Percentiles rank a stretch among this genome's conserved stretches.
These are phyloP conservation scores for Chloropsis hardwickii DNA, from an alignment of 2,113 vertebrate genomes.

Conservation along the genomic window DNA sequence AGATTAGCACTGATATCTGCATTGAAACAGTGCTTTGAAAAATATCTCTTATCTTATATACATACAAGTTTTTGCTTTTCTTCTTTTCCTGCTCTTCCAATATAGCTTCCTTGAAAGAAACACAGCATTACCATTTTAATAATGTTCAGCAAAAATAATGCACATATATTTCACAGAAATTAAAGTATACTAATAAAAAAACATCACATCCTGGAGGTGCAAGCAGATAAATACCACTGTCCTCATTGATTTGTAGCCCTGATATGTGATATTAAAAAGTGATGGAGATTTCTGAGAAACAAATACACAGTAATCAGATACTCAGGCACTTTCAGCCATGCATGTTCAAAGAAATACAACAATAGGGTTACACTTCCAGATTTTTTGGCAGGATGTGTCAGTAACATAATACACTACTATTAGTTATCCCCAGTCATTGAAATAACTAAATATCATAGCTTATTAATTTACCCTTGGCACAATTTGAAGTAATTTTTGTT, in stretches of 20 bases:
- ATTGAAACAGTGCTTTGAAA: neutral
- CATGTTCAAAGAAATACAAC: neutral
- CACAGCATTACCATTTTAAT: neutral
- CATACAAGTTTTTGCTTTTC: slow-evolving; percentile 92
- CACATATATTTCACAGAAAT: neutral
- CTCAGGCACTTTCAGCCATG: neutral
- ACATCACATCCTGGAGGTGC: neutral
- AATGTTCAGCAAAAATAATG: neutral
- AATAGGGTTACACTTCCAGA: neutral
- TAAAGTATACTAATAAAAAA: neutral
- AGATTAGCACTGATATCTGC: neutral
- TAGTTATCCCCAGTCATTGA: neutral
- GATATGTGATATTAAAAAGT: neutral
- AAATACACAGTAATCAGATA: neutral
- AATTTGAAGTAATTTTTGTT: neutral
- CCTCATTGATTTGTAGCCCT: neutral
- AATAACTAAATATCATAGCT: neutral
- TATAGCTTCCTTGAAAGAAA: slow-evolving; percentile 89
- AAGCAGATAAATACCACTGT: neutral
- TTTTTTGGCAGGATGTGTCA: neutral
- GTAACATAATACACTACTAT: neutral
- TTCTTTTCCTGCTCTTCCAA: slow-evolving; percentile 96
- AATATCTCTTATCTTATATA: slow-evolving; percentile 17
- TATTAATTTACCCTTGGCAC: neutral
- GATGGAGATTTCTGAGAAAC: neutral